Evolutionary conservation across 92 coral and sea anemone genomes (phyloP).

Genomic region (Palythoa grandis): DNA sequence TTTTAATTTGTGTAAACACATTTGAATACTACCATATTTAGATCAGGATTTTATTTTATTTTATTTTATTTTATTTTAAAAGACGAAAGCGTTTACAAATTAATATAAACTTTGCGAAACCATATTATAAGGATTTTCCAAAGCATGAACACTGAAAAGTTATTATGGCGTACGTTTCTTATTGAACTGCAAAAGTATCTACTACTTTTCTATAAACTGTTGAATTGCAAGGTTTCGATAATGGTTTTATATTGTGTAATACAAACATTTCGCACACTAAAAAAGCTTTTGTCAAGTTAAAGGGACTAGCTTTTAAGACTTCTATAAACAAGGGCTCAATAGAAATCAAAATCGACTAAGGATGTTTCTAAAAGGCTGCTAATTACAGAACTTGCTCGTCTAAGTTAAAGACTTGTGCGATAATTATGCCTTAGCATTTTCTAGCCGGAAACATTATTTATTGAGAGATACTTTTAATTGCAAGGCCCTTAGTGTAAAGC

Average conservation of each 20-base stretch:
- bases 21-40: background rate
- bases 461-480: constrained; percentile 62
- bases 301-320: background rate
- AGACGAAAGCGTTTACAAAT: background rate
- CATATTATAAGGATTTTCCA: background rate
- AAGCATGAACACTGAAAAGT: background rate
- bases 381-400: background rate
- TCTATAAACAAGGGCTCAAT: constrained; percentile 23
- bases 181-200: constrained; percentile 14
- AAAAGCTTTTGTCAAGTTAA: constrained; percentile 40
- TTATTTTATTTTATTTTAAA: background rate
- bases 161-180: background rate
- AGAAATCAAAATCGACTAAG: background rate
- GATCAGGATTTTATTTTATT: background rate
- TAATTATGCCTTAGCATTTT: constrained; percentile 39
- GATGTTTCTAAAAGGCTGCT: constrained; percentile 19
- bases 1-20: background rate
- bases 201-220: background rate
- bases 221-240: constrained; percentile 2
- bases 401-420: background rate
- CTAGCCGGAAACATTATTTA: constrained; percentile 57
- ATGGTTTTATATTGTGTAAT: constrained; percentile 18
- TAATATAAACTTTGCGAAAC: background rate
- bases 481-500: constrained; percentile 68
- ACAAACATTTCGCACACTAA: constrained; percentile 14